Percentiles rank a stretch among this genome's conserved stretches.
These are phyloP conservation scores for Stegodyphus dumicola DNA, from an alignment of 1,140 invertebrate species.

Conservation along the genomic window DNA sequence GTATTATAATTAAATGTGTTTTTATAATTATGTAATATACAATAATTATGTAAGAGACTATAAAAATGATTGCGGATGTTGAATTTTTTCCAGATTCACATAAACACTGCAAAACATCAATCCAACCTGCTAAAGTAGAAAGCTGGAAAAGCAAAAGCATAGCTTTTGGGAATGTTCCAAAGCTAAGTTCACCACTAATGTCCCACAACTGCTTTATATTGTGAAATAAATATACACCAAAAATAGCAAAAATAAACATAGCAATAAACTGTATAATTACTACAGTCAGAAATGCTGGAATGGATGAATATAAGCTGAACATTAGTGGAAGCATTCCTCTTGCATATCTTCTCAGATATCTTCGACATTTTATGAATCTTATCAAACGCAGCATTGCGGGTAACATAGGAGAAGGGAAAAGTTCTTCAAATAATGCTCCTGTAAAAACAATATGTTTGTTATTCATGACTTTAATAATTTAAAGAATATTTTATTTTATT, in stretches of 20 bases:
- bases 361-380: slow-evolving; percentile 95
- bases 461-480: background rate
- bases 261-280: slow-evolving; percentile 96
- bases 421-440: slow-evolving; percentile 94
- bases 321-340: slow-evolving; percentile 96
- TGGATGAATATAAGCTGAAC: slow-evolving; percentile 96
- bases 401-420: slow-evolving; percentile 97
- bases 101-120: slow-evolving; percentile 92
- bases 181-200: slow-evolving; percentile 96
- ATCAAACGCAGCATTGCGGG: slow-evolving; percentile 96
- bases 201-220: slow-evolving; percentile 90
- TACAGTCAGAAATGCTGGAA: slow-evolving; percentile 98
- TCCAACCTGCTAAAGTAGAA: slow-evolving; percentile 98
- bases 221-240: slow-evolving; percentile 99
- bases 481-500: background rate
- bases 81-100: slow-evolving; percentile 95
- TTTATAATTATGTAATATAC: slow-evolving; percentile 98
- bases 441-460: slow-evolving; percentile 65
- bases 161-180: slow-evolving; percentile 96
- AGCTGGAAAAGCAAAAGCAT: slow-evolving; percentile 98
- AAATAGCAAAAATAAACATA: slow-evolving; percentile 99
- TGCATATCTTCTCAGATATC: slow-evolving; percentile 95
- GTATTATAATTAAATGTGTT: slow-evolving; percentile 99
- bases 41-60: slow-evolving; percentile 95
- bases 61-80: slow-evolving; percentile 80